Base-by-base conservation (phyloP, 2,113 vertebrate species). In the Cyrtonyx montezumae region DNA sequence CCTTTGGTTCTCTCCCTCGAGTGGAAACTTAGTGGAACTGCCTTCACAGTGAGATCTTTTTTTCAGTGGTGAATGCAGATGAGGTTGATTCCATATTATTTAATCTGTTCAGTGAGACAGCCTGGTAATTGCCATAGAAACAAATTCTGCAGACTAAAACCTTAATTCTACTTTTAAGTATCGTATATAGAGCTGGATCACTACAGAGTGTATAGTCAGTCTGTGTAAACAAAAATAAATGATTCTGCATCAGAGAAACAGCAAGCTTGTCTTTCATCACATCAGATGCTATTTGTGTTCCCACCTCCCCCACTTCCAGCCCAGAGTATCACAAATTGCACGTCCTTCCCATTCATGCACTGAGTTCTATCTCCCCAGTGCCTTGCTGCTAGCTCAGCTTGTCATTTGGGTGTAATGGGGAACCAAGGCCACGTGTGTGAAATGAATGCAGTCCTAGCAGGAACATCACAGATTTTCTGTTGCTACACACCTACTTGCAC, bases 91-190 rank as follows among this genome's bases (percentile, higher is more conserved):
- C 79, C 2, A 5, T 77, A 91, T 81, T 94, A 91, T 93, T 94
- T 88, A 93, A 92, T 30, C 79, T 86, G 86, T 84, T 91, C 87
- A 92, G 63, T 49, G 58, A 96, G 76, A 90, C 84, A 94, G 95
- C 95, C 91, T 95, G 79, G 45, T 34, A n/a, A 95, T 96, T 94
- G 84, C 92, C 91, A 96, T 95, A 91, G 96, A 95, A 97, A 97
- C 95, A 88, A 62, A 69, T 90, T 95, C n/a, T 65, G 73, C 79
- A 90, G 73, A 63, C 79, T 48, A 67, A 76, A 92, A 63, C 48
- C 53, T 0, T 65, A 96, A 91, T 88, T 80, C 87, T 81, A 17
- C 87, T 88, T 87, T n/a, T 86, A 84, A 91, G 65, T 68, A 62
- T 62, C 42, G 36, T 48, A 71, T 51, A 7, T 6, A 23, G 84